These are phyloP conservation scores for Eristalis tenax DNA, from an alignment of 2,888 invertebrate genomes.

Conservation along the genomic window DNA sequence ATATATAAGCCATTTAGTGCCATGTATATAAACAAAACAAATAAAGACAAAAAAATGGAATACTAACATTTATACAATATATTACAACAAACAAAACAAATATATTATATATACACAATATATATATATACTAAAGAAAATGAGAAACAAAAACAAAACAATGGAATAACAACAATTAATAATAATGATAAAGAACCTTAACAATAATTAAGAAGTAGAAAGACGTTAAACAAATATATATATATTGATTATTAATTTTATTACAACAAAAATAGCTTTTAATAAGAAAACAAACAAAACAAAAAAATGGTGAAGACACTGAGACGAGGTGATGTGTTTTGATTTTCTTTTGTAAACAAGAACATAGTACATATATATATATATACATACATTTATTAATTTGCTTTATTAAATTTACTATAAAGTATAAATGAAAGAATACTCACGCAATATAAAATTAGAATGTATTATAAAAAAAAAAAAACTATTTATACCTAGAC, in stretches of 20 bases:
- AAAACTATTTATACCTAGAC: conserved; percentile 55
- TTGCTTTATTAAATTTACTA: conserved; percentile 62
- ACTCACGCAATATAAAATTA: conserved; percentile 58
- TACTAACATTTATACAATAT: conserved; percentile 71
- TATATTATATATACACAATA: conserved; percentile 68
- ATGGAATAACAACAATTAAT: conserved; percentile 36
- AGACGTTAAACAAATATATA: conserved; percentile 71
- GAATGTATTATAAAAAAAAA: conserved; percentile 51
- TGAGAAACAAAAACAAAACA: conserved; percentile 16
- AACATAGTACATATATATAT: conserved; percentile 59
- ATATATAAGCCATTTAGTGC: conserved; percentile 73
- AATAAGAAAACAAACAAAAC: conserved; percentile 49
- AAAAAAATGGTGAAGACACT: not conserved
- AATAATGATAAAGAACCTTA: conserved; percentile 69
- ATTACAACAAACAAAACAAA: conserved; percentile 62
- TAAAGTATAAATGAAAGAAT: conserved; percentile 44
- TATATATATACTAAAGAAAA: conserved; percentile 43
- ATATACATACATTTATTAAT: conserved; percentile 67
- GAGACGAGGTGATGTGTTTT: conserved; percentile 12
- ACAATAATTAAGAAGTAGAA: conserved; percentile 71
- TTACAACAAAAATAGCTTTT: conserved; percentile 69
- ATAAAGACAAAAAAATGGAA: conserved; percentile 68
- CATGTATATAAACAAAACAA: conserved; percentile 72
- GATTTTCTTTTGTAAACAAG: conserved; percentile 60
- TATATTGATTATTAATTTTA: conserved; percentile 67